phyloP scores from a whole-genome alignment of 2,888 invertebrate species.

The Protodeltote pygarga region DNA sequence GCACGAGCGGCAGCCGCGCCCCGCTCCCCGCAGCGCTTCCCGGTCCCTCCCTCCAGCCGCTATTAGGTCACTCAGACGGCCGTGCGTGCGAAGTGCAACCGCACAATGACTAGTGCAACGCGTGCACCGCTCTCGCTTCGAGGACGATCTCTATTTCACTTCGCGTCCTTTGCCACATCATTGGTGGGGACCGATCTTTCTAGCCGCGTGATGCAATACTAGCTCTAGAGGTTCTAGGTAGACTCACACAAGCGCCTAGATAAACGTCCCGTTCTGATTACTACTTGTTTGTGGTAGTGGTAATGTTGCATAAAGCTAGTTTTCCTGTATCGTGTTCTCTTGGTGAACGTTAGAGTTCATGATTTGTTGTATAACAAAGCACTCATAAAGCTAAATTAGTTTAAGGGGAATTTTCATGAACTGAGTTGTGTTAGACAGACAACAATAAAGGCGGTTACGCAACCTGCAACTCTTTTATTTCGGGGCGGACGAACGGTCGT shows the following conservation, averaged over 20 bases:
- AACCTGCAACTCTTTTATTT: conserved; percentile 70
- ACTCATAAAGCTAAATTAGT: not conserved
- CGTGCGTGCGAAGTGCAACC: conserved; percentile 85
- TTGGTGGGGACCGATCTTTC: conserved; percentile 86
- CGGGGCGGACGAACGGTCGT: conserved; percentile 63
- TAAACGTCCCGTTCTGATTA: conserved; percentile 69
- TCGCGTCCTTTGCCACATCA: conserved; percentile 84
- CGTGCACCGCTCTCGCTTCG: conserved; percentile 87
- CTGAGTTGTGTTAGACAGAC: conserved; percentile 43
- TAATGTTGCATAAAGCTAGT: conserved; percentile 37
- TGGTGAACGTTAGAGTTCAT: conserved; percentile 29
- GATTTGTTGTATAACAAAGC: conserved; percentile 26
- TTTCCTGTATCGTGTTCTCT: conserved; percentile 41
- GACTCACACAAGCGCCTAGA: conserved; percentile 65
- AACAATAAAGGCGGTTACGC: conserved; percentile 70
- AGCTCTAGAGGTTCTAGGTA: conserved; percentile 71
- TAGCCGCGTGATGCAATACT: conserved; percentile 82
- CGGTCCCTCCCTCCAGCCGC: conserved; percentile 86
- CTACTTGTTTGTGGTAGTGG: conserved; percentile 55
- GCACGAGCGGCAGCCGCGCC: conserved; percentile 74
- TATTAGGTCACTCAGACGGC: conserved; percentile 85
- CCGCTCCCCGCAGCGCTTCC: conserved; percentile 80
- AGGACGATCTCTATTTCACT: conserved; percentile 87
- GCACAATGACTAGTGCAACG: conserved; percentile 86
- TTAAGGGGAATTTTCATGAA: conserved; percentile 15